A percentile compares a stretch with the other conserved stretches of the same genome.
Evolutionary conservation across 2,797 vertebrate species (phyloP).

Genomic region (Salmo trutta): DNA sequence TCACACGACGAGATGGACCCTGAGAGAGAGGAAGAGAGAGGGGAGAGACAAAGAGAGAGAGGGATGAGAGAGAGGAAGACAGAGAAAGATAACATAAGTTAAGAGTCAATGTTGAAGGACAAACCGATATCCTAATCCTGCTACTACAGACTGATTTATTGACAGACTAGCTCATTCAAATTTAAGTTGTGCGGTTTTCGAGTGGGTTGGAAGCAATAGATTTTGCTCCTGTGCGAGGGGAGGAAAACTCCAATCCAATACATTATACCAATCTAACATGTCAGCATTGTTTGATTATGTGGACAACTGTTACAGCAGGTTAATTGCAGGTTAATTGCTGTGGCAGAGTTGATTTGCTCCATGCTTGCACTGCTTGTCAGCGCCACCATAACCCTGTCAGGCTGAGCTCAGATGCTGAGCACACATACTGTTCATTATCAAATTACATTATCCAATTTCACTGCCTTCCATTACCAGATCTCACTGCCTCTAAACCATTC

Average conservation of each 20-base stretch:
- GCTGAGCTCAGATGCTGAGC: no score
- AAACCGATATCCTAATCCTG: background rate
- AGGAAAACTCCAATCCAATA: background rate
- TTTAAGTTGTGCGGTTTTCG: background rate
- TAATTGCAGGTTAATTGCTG: background rate
- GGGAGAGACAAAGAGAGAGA: background rate
- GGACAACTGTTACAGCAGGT: background rate
- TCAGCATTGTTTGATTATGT: background rate
- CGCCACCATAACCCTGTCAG: no score
- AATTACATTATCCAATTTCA: background rate
- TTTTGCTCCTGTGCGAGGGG: background rate
- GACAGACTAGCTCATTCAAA: background rate
- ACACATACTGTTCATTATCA: background rate
- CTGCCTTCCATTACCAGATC: background rate
- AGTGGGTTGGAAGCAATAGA: background rate
- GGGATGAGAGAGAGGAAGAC: no score
- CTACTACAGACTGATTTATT: background rate
- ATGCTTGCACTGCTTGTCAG: no score
- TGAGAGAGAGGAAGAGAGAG: constrained; percentile 62
- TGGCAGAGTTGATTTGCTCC: background rate
- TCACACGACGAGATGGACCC: constrained; percentile 99
- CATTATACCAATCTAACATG: background rate
- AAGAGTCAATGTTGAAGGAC: background rate
- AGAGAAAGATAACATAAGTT: background rate
- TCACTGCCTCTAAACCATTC: background rate